A percentile compares a stretch with the other conserved stretches of the same genome.
Evolutionary conservation across 1,140 invertebrate genomes (phyloP).

Genomic region (Bombus terrestris): DNA sequence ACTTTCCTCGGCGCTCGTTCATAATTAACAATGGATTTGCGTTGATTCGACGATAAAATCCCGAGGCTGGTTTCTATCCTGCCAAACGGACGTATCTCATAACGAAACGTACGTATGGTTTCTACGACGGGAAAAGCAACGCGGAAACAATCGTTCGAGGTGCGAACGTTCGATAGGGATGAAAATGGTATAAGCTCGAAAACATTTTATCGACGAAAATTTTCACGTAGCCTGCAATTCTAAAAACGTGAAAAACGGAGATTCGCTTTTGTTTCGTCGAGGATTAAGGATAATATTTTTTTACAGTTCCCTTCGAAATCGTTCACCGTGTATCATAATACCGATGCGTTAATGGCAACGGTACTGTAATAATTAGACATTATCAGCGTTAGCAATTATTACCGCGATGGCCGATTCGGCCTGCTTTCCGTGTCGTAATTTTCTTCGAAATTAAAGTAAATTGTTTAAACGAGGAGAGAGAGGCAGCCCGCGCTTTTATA

Average conservation of each 20-base stretch:
- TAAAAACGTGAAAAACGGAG: background rate
- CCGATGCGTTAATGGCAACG: background rate
- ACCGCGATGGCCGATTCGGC: background rate
- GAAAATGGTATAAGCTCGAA: background rate
- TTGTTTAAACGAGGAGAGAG: slow-evolving; percentile 42
- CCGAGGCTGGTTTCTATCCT: slow-evolving; percentile 41
- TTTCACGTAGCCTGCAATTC: too few relatives aligned
- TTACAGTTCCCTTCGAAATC: background rate
- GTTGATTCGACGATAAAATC: slow-evolving; percentile 55
- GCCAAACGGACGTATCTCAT: background rate
- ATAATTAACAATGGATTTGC: slow-evolving; percentile 66
- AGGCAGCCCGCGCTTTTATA: slow-evolving; percentile 10
- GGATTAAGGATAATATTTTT: background rate
- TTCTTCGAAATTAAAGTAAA: slow-evolving; percentile 32
- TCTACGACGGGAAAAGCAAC: background rate
- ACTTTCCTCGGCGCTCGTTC: slow-evolving; percentile 60
- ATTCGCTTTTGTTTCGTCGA: background rate
- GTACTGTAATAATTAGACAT: background rate
- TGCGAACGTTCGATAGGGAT: background rate
- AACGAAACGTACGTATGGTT: slow-evolving; percentile 16
- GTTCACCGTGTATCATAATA: background rate
- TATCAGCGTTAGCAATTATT: slow-evolving; percentile 18
- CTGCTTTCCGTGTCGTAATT: slow-evolving; percentile 17
- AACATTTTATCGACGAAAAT: background rate
- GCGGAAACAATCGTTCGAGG: background rate